phyloP scores from a whole-genome alignment of 2,113 vertebrate genomes.

The Dicerorhinus sumatrensis region DNA sequence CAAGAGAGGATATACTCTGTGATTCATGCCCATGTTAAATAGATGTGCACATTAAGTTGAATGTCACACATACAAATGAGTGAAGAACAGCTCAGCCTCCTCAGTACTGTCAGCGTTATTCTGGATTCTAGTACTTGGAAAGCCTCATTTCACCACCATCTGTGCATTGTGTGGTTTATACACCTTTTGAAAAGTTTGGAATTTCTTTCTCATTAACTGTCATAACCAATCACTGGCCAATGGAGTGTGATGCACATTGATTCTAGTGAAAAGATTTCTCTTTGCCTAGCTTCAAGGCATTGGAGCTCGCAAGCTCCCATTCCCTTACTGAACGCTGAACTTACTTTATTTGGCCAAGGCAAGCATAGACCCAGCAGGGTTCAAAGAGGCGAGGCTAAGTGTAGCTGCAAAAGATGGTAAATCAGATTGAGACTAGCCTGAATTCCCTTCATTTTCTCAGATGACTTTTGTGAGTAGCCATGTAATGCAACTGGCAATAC shows the following conservation, averaged over 20 bases:
- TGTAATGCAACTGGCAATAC: background rate
- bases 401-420: background rate
- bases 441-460: background rate
- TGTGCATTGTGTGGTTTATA: conserved; percentile 28
- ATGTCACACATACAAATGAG: conserved; percentile 19
- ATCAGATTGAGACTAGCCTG: background rate
- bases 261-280: conserved; percentile 14
- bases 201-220: conserved; percentile 66
- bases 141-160: conserved; percentile 65
- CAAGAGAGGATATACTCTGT: background rate
- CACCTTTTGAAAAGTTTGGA: conserved; percentile 37
- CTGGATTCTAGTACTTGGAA: conserved; percentile 45
- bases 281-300: background rate
- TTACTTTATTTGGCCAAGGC: background rate
- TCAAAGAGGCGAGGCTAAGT: background rate
- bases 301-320: too few species aligned
- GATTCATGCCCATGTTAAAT: background rate
- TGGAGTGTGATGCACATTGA: conserved; percentile 17
- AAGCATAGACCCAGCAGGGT: background rate
- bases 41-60: background rate
- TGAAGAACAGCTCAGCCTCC: background rate
- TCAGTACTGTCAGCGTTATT: conserved; percentile 21
- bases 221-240: conserved; percentile 49
- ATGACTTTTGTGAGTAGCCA: background rate
- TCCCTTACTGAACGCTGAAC: background rate